These are phyloP conservation scores for Mohoua ochrocephala DNA, from an alignment of 2,113 vertebrate species.

Conservation along the genomic window DNA sequence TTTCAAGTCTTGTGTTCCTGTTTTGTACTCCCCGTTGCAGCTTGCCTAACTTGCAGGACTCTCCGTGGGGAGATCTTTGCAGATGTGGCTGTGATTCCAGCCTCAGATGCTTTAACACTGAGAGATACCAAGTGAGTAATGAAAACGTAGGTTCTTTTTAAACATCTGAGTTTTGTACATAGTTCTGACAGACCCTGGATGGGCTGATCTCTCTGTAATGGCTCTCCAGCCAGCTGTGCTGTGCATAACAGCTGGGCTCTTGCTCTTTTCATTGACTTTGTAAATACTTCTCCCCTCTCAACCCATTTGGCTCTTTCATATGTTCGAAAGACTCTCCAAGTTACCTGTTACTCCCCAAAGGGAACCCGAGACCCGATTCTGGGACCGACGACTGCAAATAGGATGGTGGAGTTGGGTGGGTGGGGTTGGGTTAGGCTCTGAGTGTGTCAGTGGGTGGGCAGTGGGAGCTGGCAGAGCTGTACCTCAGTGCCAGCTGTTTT, in stretches of 20 bases:
- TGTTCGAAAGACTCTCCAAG: not conserved
- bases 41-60: not conserved
- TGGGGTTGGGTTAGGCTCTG: not conserved
- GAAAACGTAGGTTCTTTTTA: not conserved
- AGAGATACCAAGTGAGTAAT: slow-evolving; percentile 5
- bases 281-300: slow-evolving; percentile 25
- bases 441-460: not conserved
- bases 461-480: not conserved
- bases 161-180: slow-evolving; percentile 45
- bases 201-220: not conserved
- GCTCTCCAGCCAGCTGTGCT: not conserved
- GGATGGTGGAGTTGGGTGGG: not conserved
- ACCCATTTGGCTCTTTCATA: not conserved
- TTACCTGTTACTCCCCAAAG: not conserved
- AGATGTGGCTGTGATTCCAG: not conserved
- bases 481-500: not conserved
- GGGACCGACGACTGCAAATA: not conserved
- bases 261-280: not conserved
- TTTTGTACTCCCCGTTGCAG: slow-evolving; percentile 1
- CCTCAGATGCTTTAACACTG: slow-evolving; percentile 9
- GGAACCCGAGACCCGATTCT: not conserved
- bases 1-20: not conserved
- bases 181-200: not conserved
- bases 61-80: not conserved
- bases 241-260: not conserved